A percentile compares a stretch with the other conserved stretches of the same genome.
Evolutionary conservation across 2,888 invertebrate genomes (phyloP).

Genomic region (Caenorhabditis sp.): DNA sequence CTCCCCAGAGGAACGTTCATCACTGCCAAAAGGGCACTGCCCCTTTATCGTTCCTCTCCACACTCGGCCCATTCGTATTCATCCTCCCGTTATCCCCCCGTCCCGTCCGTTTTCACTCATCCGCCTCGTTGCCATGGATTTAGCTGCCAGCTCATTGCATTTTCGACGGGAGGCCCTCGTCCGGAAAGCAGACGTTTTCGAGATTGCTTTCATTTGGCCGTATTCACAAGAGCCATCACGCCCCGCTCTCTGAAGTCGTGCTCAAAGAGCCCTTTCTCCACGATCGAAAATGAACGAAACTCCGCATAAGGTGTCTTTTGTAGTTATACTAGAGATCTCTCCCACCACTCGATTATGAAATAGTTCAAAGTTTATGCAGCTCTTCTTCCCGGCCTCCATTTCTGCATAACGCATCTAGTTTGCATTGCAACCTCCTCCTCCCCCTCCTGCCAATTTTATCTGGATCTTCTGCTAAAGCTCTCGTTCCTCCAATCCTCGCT

Average conservation of each 20-base stretch:
- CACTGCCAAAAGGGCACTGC: slow-evolving; percentile 32
- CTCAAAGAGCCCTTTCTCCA: too few species aligned
- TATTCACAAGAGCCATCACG: too few species aligned
- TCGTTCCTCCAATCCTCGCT: background rate
- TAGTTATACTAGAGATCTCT: too few species aligned
- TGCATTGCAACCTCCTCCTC: slow-evolving; percentile 7
- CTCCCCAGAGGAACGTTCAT: slow-evolving; percentile 53
- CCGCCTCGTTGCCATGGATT: slow-evolving; percentile 51
- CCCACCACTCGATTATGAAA: too few species aligned
- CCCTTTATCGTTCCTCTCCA: background rate
- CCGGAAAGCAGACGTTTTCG: background rate
- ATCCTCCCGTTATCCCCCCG: background rate
- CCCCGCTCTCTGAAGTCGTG: too few species aligned
- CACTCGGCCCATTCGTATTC: background rate
- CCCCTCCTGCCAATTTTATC: background rate
- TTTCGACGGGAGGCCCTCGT: background rate
- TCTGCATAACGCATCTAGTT: background rate
- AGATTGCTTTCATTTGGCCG: slow-evolving; percentile 7
- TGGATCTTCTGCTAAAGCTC: slow-evolving; percentile 7
- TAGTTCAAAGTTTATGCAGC: background rate
- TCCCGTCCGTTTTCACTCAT: background rate
- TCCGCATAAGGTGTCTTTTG: too few species aligned
- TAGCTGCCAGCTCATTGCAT: slow-evolving; percentile 16
- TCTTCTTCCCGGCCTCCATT: background rate
- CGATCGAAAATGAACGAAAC: too few species aligned